Conservation (phyloP, 2,797 vertebrate species). For the Dermochelys coriacea region DNA sequence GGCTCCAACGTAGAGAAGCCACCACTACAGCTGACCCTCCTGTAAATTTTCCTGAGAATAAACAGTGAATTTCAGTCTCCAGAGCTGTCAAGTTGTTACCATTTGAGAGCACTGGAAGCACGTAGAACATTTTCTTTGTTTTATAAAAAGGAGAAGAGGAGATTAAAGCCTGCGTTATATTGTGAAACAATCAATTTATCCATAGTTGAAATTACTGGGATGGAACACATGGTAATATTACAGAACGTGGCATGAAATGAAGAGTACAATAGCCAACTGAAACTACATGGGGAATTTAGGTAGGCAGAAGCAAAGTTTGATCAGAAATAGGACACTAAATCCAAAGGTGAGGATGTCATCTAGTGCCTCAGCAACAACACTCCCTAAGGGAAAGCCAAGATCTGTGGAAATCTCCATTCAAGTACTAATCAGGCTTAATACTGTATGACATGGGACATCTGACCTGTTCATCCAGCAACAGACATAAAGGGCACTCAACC, state of each 20-base stretch:
- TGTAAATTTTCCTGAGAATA: background rate
- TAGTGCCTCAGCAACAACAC: background rate
- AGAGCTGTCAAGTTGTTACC: background rate
- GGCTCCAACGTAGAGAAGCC: background rate
- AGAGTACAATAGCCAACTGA: background rate
- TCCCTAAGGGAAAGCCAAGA: background rate
- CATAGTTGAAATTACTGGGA: background rate
- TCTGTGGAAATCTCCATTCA: background rate
- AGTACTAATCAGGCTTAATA: background rate
- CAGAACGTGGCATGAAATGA: background rate
- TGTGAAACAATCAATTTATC: background rate
- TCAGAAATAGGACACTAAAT: background rate
- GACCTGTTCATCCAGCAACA: background rate
- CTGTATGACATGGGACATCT: background rate
- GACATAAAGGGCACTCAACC: background rate
- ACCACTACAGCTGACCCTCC: background rate
- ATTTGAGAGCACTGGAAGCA: background rate
- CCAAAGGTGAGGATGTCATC: background rate
- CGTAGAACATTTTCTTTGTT: background rate
- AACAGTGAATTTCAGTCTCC: background rate
- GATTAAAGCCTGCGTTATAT: background rate
- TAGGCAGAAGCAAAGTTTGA: background rate
- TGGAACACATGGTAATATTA: background rate
- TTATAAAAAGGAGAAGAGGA: background rate
- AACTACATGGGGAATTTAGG: rapidly evolving